Conservation (phyloP, 2,113 vertebrate genomes). For the Carassius auratus region DNA sequence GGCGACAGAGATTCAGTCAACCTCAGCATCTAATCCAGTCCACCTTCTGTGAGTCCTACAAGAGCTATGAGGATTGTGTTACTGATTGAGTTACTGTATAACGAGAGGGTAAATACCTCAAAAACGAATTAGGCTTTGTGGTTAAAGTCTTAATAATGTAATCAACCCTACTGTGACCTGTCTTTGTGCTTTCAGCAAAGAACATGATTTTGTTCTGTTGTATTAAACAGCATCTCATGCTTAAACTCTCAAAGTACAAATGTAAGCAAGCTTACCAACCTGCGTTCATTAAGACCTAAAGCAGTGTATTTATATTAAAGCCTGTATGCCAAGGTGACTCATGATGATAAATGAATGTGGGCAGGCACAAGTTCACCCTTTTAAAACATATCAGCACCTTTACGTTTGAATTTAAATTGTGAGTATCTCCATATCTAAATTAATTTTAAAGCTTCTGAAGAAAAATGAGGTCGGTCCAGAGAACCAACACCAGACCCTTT, state of each 20-base stretch:
- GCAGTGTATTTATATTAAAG: neutral
- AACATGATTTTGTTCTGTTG: constrained; percentile 7
- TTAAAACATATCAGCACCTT: constrained; percentile 34
- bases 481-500: constrained; percentile 5
- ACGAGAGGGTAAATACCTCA: neutral
- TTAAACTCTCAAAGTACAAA: constrained; percentile 19
- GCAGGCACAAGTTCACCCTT: constrained; percentile 24
- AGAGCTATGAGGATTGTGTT: neutral
- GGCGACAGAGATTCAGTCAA: constrained; percentile 1
- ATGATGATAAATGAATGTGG: constrained; percentile 41
- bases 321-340: constrained; percentile 34
- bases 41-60: neutral
- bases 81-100: neutral
- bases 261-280: constrained; percentile 3
- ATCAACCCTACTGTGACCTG: neutral
- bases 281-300: constrained; percentile 23
- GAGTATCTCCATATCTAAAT: constrained; percentile 43
- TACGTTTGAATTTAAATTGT: constrained; percentile 20
- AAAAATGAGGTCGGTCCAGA: neutral
- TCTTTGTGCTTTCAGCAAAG: neutral
- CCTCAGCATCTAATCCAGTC: neutral
- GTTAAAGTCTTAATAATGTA: neutral
- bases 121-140: constrained; percentile 3
- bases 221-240: neutral
- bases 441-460: constrained; percentile 33